These are phyloP conservation scores for Conus betulinus DNA, from an alignment of 1,140 invertebrate genomes.

Conservation along the genomic window DNA sequence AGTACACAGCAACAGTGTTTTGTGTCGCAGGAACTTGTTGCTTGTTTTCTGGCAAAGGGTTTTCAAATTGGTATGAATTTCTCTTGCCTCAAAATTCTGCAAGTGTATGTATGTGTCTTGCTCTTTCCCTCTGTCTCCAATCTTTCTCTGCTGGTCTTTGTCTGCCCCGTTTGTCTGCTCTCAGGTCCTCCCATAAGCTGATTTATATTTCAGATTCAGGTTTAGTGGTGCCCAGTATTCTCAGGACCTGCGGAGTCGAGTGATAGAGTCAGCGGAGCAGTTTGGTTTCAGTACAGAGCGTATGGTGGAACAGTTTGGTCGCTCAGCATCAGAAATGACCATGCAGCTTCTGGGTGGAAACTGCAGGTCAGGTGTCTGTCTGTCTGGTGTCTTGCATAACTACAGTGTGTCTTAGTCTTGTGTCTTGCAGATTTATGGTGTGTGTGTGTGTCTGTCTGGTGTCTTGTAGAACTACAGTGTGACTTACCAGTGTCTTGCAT, in stretches of 20 bases:
- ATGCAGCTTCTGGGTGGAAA: conserved; percentile 87
- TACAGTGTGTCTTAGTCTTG: neutral
- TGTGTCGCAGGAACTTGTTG: too few species aligned
- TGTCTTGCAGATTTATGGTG: neutral
- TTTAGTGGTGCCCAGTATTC: conserved; percentile 87
- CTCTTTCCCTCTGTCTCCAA: too few species aligned
- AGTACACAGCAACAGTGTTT: too few species aligned
- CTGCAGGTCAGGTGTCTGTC: conserved; percentile 72
- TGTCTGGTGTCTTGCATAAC: neutral
- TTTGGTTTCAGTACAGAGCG: conserved; percentile 83
- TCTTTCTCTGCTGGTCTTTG: too few species aligned
- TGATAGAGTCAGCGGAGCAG: conserved; percentile 82
- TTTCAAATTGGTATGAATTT: too few species aligned
- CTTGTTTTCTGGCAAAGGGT: too few species aligned
- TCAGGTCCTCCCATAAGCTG: too few species aligned
- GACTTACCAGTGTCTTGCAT: too few species aligned
- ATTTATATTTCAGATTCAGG: conserved; percentile 80
- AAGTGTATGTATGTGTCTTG: too few species aligned
- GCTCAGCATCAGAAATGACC: conserved; percentile 86
- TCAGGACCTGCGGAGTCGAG: conserved; percentile 80
- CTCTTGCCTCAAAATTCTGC: too few species aligned
- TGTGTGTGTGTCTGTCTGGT: neutral
- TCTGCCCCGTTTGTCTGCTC: too few species aligned
- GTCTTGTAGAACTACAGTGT: neutral
- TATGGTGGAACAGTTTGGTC: conserved; percentile 84